phyloP scores from a whole-genome alignment of 2,888 invertebrate genomes.

The Shargacucullia verbasci region DNA sequence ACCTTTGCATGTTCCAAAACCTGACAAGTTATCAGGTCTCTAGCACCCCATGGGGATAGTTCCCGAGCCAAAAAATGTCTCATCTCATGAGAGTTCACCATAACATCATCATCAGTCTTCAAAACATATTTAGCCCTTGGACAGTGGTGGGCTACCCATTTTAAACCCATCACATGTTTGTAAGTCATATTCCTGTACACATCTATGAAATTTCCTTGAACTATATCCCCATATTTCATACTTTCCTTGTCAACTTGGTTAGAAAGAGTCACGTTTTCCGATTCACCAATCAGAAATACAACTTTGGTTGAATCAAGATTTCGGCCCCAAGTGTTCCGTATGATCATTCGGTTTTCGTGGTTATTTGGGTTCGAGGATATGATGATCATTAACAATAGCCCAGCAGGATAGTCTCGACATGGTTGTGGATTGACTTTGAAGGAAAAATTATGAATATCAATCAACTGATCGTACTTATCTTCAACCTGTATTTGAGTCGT shows the following conservation, averaged over 20 bases:
- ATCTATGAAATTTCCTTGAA: conserved; percentile 94
- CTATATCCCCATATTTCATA: conserved; percentile 90
- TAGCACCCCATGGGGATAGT: conserved; percentile 90
- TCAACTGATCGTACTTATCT: conserved; percentile 76
- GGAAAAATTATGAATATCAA: conserved; percentile 90
- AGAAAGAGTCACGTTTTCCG: conserved; percentile 64
- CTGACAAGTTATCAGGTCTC: conserved; percentile 91
- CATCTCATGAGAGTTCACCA: conserved; percentile 91
- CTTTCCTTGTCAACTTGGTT: conserved; percentile 87
- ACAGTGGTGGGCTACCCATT: conserved; percentile 93
- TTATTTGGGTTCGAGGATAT: conserved; percentile 92
- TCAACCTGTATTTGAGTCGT: conserved; percentile 49
- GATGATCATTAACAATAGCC: conserved; percentile 90
- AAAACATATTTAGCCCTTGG: conserved; percentile 91
- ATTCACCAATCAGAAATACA: conserved; percentile 91
- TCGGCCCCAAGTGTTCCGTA: conserved; percentile 93
- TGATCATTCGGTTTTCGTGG: conserved; percentile 90
- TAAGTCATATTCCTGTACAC: conserved; percentile 95
- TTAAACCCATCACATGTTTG: conserved; percentile 94
- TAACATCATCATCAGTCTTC: conserved; percentile 94
- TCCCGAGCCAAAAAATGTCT: conserved; percentile 88
- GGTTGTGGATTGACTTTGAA: conserved; percentile 90
- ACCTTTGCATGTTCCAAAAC: conserved; percentile 83
- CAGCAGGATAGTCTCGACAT: conserved; percentile 79
- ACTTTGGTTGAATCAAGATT: conserved; percentile 87